Percentiles rank a stretch among this genome's conserved stretches.
Evolutionary conservation across 2,113 vertebrate genomes (phyloP).

Genomic region (Eurystomus gularis): DNA sequence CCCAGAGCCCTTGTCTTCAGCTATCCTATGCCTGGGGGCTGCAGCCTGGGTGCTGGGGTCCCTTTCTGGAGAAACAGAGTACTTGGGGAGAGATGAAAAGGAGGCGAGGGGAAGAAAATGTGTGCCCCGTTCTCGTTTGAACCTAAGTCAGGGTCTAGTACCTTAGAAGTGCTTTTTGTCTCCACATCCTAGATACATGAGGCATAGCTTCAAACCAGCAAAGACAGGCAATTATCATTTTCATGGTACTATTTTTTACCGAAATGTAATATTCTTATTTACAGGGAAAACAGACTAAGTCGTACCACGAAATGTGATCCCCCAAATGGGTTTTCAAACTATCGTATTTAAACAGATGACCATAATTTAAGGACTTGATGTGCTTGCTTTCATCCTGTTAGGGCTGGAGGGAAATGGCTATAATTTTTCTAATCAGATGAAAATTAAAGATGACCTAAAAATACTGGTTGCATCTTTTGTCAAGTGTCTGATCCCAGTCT

Average conservation of each 20-base stretch:
- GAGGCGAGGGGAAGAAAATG: neutral
- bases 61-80: neutral
- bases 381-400: neutral
- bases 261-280: neutral
- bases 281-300: neutral
- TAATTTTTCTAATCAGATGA: neutral
- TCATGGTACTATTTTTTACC: neutral
- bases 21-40: neutral
- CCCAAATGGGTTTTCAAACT: neutral
- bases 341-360: neutral
- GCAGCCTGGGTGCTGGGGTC: neutral
- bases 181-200: neutral
- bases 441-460: neutral
- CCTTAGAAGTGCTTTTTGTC: neutral
- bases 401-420: neutral
- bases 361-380: neutral
- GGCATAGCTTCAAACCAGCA: neutral
- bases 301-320: neutral
- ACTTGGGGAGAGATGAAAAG: neutral
- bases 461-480: neutral
- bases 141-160: neutral
- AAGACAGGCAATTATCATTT: neutral
- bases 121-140: neutral
- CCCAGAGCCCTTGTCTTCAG: neutral
- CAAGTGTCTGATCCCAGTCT: neutral